These are phyloP conservation scores for Ceramica pisi DNA, from an alignment of 2,888 invertebrate genomes.

Conservation along the genomic window DNA sequence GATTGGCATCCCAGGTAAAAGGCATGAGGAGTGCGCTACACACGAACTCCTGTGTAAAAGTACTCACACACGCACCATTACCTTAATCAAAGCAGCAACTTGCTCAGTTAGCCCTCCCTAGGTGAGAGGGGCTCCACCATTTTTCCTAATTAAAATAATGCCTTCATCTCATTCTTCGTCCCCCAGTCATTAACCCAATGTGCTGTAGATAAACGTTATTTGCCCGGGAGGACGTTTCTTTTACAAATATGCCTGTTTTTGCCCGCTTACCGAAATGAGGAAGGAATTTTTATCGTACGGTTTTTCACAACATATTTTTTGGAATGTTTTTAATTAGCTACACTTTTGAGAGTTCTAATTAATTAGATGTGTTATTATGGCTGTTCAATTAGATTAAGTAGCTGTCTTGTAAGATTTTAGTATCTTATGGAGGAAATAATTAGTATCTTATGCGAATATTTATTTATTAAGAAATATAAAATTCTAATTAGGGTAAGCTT, in stretches of 20 bases:
- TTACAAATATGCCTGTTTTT: constrained; percentile 85
- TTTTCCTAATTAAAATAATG: constrained; percentile 91
- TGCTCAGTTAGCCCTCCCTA: constrained; percentile 71
- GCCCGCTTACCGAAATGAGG: constrained; percentile 81
- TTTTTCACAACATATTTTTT: constrained; percentile 75
- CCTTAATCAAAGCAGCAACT: constrained; percentile 76
- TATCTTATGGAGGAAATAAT: constrained; percentile 30
- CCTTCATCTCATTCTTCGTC: constrained; percentile 84
- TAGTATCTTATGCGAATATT: constrained; percentile 40
- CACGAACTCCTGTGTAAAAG: constrained; percentile 53
- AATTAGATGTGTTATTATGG: constrained; percentile 65
- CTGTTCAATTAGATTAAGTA: constrained; percentile 48
- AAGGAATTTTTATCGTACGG: constrained; percentile 76
- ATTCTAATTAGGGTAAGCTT: constrained; percentile 19
- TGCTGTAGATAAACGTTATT: constrained; percentile 88
- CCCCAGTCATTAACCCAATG: constrained; percentile 89
- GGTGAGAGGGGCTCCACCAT: constrained; percentile 76
- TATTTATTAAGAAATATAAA: neutral
- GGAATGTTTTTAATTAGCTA: constrained; percentile 78
- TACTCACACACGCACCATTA: constrained; percentile 64
- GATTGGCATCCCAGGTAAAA: constrained; percentile 44
- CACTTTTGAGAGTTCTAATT: constrained; percentile 75
- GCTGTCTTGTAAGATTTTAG: constrained; percentile 33
- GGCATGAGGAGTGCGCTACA: constrained; percentile 43
- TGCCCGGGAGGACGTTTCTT: constrained; percentile 81